Base-by-base conservation (phyloP, 2,113 vertebrate species). In the Corythaixoides concolor region DNA sequence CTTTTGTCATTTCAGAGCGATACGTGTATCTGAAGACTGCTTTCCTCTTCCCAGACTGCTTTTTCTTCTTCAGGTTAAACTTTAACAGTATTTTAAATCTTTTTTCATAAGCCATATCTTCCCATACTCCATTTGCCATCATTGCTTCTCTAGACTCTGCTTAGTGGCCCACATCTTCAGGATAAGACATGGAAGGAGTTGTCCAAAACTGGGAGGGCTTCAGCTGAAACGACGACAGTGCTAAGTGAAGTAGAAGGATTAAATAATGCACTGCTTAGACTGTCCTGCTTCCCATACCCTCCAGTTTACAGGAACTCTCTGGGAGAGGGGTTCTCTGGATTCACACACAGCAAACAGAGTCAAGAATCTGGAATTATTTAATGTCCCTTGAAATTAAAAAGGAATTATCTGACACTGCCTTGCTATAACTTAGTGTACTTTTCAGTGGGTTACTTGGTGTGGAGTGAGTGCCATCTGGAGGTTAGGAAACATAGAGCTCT, bases 401-500 rank as follows among this genome's bases (percentile, higher is more conserved):
- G 19, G 33, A 53, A 66, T 76, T 76, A 10, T 17, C 11, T 56
- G 63, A 58, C 20, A 6, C 23, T 79, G 52, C 21, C 35, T 33
- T 85, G 35, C 62, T 72, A 4, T 35, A 18, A 43, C 3, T 56
- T 75, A 5, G 19, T 22, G 21, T 66, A 19, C 12, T 45, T 92
- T 88, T 33, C 45, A 32, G 23, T 47, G 16, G 17, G 45, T 82
- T 92, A 17, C 62, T 67, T 79, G 52, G 24, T 81, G 74, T 76
- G 70, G 56, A 94, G 32, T 74, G 90, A 94, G 86, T 97, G 96
- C 94, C 96, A 92, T 68, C 97, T 97, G 90, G 90, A 90, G 96
- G 96, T 78, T n/a, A 60, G 67, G 59, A 83, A 62, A 32, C 10
- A 2, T 8, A 4, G 50, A 68, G 45, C 53, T 80, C 35, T 53